A percentile compares a stretch with the other conserved stretches of the same genome.
Conservation (phyloP, 1,140 invertebrate species). For the Pogonomyrmex barbatus region DNA sequence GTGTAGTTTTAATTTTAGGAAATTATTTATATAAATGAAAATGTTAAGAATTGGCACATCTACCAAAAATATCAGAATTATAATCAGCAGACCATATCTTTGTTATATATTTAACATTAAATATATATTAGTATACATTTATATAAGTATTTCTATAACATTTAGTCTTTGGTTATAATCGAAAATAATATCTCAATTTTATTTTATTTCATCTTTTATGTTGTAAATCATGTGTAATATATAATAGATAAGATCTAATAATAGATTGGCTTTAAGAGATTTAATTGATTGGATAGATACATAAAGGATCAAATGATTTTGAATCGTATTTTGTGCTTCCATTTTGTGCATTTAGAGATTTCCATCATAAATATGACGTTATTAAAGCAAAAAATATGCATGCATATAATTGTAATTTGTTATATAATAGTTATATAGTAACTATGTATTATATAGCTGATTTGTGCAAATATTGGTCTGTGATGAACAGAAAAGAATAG, state of each 20-base stretch:
- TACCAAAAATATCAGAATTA: conserved; percentile 14
- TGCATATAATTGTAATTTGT: conserved; percentile 10
- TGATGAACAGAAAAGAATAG: conserved; percentile 53
- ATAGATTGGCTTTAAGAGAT: background rate
- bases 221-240: background rate
- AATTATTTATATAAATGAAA: background rate
- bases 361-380: background rate
- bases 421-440: conserved; percentile 19
- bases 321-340: conserved; percentile 6
- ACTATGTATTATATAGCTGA: conserved; percentile 32
- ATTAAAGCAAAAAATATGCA: conserved; percentile 6
- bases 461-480: conserved; percentile 33
- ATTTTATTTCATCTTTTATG: background rate
- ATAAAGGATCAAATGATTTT: background rate
- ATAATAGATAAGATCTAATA: too few relatives aligned
- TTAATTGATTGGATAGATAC: background rate
- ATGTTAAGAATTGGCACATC: background rate
- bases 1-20: background rate
- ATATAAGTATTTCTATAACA: background rate
- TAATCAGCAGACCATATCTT: background rate
- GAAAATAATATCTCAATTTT: conserved; percentile 6
- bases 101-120: conserved; percentile 23
- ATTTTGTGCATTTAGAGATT: conserved; percentile 26
- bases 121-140: background rate
- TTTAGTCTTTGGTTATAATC: background rate